Evolutionary conservation across 2,113 vertebrate species (phyloP).

Genomic region (Piaya cayana): DNA sequence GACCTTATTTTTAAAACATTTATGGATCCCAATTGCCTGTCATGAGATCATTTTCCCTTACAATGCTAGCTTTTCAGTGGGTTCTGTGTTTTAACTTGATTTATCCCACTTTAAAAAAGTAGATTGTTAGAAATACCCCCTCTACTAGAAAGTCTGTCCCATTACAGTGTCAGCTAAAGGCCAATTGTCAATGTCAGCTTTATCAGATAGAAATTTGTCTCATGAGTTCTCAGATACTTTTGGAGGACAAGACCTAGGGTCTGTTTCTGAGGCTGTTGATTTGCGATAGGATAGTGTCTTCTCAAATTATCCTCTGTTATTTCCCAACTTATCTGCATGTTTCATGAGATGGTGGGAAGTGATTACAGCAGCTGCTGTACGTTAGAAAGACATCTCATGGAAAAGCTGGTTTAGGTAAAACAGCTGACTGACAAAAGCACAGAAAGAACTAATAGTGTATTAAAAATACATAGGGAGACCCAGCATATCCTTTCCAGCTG

Average conservation of each 20-base stretch:
- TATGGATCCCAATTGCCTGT: slow-evolving; percentile 55
- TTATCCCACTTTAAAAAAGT: slow-evolving; percentile 47
- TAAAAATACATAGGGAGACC: slow-evolving; percentile 17
- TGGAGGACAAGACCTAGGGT: slow-evolving; percentile 7
- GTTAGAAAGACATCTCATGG: slow-evolving; percentile 44
- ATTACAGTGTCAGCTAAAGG: slow-evolving; percentile 29
- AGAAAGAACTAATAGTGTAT: not conserved
- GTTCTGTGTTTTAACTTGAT: slow-evolving; percentile 49
- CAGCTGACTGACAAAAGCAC: slow-evolving; percentile 40
- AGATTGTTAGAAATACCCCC: slow-evolving; percentile 50
- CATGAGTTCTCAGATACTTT: slow-evolving; percentile 23
- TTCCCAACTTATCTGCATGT: slow-evolving; percentile 8
- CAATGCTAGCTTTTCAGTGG: slow-evolving; percentile 62
- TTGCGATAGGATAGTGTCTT: not conserved
- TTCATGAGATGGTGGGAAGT: slow-evolving; percentile 21
- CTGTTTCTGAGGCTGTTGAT: slow-evolving; percentile 20
- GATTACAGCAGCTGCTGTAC: slow-evolving; percentile 61
- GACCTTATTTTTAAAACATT: slow-evolving; percentile 68
- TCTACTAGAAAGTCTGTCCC: slow-evolving; percentile 45
- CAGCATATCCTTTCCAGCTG: slow-evolving; percentile 43
- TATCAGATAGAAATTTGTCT: not conserved
- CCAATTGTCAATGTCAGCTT: slow-evolving; percentile 39
- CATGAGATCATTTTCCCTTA: slow-evolving; percentile 54
- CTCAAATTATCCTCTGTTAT: slow-evolving; percentile 22
- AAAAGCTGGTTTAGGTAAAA: slow-evolving; percentile 55